Evolutionary conservation across 2,113 vertebrate species (phyloP), one percentile per base, ranked within the genome.

Genomic region (Phalacrocorax brasilianus): DNA sequence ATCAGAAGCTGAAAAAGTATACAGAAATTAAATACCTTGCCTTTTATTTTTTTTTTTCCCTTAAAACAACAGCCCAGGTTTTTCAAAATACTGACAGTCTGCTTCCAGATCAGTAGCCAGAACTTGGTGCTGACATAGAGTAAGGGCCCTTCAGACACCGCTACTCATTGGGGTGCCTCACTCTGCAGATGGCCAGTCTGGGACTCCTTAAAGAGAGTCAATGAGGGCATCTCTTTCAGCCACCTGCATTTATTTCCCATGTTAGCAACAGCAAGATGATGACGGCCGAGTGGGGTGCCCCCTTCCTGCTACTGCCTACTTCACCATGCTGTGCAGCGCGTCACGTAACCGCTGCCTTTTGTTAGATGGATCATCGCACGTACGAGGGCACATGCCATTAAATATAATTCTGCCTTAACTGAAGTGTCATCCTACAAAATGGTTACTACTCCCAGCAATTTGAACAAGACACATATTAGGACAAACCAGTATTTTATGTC

Each of bases 401-500:
- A 96, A 78, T n/a, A 6, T 0, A 87, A 76, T 62, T 91, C 68
- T 91, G 61, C 83, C 76, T 70, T 72, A 42, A 38, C 49, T 79
- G 70, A 91, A 65, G 84, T 73, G 58, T 32, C 77, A 70, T 58
- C 49, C 88, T 72, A 2, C 30, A 58, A 72, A 88, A 92, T 14
- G 13, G 76, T 38, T 45, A 11, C 76, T 49, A 21, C 45, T 79
- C 83, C 83, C 66, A 87, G 76, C 83, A 93, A 92, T 94, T 93
- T 91, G 89, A 76, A 55, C 73, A 89, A 78, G 80, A 89, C 26
- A 79, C 49, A 1, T 24, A 75, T 87, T 92, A 89, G 70, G 35
- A 56, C 80, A 93, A 95, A 92, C 53, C 45, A 65, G 77, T 84
- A 58, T 75, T 96, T 95, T 89, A 66, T 53, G 81, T 82, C 81